Evolutionary conservation across 2,888 invertebrate species (phyloP).

Genomic region (Tenthredo notha): DNA sequence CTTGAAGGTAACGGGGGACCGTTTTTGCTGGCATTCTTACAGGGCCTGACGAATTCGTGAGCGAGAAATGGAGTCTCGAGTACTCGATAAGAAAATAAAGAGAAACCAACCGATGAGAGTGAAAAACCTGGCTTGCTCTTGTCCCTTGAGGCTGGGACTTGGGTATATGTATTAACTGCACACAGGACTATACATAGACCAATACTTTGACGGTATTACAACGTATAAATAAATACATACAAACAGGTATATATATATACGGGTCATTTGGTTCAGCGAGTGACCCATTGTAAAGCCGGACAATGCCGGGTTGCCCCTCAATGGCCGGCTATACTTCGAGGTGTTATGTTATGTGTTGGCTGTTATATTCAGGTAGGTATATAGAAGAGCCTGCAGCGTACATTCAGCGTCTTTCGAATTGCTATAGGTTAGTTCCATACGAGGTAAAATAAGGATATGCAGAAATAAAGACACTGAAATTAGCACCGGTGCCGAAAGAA

Average conservation of each 20-base stretch:
- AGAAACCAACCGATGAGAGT: conserved; percentile 1
- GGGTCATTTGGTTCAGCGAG: conserved; percentile 72
- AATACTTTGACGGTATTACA: background rate
- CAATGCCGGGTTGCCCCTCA: conserved; percentile 72
- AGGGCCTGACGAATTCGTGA: conserved; percentile 25
- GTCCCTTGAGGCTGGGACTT: background rate
- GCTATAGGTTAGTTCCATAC: conserved; percentile 33
- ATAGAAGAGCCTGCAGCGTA: conserved; percentile 32
- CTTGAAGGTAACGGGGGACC: conserved; percentile 3
- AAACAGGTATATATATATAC: conserved; percentile 50
- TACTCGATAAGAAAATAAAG: conserved; percentile 34
- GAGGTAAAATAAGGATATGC: background rate
- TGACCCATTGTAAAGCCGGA: conserved; percentile 74
- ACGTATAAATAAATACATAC: conserved; percentile 44
- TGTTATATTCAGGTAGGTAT: conserved; percentile 71
- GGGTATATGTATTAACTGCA: conserved; percentile 8
- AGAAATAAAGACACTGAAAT: background rate
- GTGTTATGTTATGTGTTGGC: conserved; percentile 75
- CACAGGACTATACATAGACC: background rate
- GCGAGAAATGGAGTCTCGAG: conserved; percentile 28
- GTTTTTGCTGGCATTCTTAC: conserved; percentile 20
- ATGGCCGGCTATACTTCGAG: conserved; percentile 70
- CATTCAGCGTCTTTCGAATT: conserved; percentile 32
- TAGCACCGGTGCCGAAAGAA: background rate
- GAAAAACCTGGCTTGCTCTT: conserved; percentile 16